Base-by-base conservation (phyloP, 2,888 invertebrate species). In the Agrilus mali region DNA sequence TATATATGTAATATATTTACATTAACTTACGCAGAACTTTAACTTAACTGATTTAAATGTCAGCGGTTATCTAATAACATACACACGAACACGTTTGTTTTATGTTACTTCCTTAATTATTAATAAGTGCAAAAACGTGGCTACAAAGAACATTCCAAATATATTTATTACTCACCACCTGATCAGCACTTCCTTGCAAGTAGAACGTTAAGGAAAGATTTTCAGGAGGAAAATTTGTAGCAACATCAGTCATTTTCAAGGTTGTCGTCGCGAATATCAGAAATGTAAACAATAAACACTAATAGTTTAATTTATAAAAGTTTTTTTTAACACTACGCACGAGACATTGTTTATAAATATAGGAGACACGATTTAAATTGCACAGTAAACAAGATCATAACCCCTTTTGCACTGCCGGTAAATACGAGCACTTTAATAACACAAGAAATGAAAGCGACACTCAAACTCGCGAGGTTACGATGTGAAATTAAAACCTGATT, bases 161-260 rank as follows among this genome's bases (percentile, higher is more conserved):
- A 27, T 12, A 15, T n/a, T 32, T 13, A 42, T 7, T 20, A 53
- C 58, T 60, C 53, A 63, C 63, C 51, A 62, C 27, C 27, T 27
- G 27, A 27, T 27, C 61, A 3, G 54, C 46, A 22, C 61, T 42
- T 10, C 58, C 53, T 48, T 64, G 64, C 33, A 64, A 47, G 51
- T 59, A 61, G 49, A 64, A 65, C 45, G 63, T 61, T 7, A 65
- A 65, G n/a, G 65, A 65, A 50, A 65, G 65, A 1, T 64, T 64
- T 46, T 63, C 63, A 13, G 66, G 66, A 13, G 66, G 66, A 54
- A 66, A 66, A 47, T 59, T 55, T 15, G 60, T 60, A 8, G 56
- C 57, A 36, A 56, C 43, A 14, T 53, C 53, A 35, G 51, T 51
- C 52, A 53, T 54, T 38, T 46, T 44, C 33, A 43, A 32, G 27